Evolutionary conservation across 2,888 invertebrate genomes (phyloP).

Genomic region (Drosophila prostipennis): DNA sequence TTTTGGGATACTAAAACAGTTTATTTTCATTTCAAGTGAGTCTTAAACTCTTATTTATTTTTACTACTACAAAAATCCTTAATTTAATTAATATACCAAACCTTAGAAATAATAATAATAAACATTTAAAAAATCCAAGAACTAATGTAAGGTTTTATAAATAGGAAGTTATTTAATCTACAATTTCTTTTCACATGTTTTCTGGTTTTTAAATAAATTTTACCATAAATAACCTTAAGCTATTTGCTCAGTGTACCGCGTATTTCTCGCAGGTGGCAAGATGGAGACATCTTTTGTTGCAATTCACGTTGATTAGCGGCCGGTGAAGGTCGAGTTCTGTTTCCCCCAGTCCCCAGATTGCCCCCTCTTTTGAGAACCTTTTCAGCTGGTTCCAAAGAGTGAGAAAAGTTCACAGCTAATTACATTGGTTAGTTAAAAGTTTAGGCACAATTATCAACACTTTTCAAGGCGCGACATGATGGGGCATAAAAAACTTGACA

Average conservation of each 20-base stretch:
- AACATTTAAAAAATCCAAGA: no score
- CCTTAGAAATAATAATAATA: no score
- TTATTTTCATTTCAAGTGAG: no score
- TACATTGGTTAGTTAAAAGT: slow-evolving; percentile 60
- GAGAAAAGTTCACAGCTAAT: slow-evolving; percentile 56
- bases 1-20: no score
- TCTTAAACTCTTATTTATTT: no score
- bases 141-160: no score
- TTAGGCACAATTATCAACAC: slow-evolving; percentile 73
- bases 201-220: neutral
- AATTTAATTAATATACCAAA: no score
- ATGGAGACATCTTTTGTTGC: slow-evolving; percentile 29
- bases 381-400: slow-evolving; percentile 37
- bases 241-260: neutral
- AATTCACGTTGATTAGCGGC: slow-evolving; percentile 40
- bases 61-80: no score
- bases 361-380: slow-evolving; percentile 17
- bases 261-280: slow-evolving; percentile 42
- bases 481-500: slow-evolving; percentile 60
- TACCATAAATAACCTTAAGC: neutral
- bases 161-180: no score
- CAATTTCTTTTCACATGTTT: neutral
- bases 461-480: slow-evolving; percentile 55
- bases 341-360: neutral
- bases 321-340: slow-evolving; percentile 23